Evolutionary conservation across 1,140 invertebrate genomes (phyloP).

Genomic region (Lepeophtheirus salmonis): DNA sequence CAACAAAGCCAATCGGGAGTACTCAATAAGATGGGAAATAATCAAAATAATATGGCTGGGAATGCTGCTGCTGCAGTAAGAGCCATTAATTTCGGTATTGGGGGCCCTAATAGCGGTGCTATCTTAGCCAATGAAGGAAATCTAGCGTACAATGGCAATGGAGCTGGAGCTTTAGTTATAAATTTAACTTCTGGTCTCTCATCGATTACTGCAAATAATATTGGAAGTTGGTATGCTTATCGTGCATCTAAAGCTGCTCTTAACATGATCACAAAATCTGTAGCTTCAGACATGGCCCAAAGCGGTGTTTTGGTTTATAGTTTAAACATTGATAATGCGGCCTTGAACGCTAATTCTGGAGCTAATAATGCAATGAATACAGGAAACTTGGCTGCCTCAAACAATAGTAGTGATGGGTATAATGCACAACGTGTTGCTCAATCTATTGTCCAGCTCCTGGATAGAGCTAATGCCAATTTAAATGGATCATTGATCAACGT

Average conservation of each 20-base stretch:
- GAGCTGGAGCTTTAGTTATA: neutral
- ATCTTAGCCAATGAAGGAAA: neutral
- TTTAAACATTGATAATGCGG: neutral
- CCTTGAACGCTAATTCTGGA: neutral
- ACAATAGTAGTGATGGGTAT: neutral
- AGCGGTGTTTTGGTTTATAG: neutral
- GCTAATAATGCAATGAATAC: neutral
- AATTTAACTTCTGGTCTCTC: neutral
- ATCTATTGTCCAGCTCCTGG: neutral
- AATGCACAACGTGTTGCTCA: neutral
- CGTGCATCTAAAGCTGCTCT: neutral
- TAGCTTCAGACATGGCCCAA: neutral
- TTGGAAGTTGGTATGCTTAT: neutral
- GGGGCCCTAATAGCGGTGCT: neutral
- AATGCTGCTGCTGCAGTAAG: neutral
- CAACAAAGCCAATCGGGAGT: too few relatives aligned
- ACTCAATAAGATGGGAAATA: too few relatives aligned
- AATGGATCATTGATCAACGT: neutral
- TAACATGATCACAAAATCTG: neutral
- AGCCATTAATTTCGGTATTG: neutral
- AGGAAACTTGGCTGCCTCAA: too few relatives aligned
- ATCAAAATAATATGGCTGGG: too few relatives aligned
- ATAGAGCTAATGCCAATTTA: neutral
- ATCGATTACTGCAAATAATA: neutral
- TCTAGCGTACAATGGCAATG: neutral